phyloP scores from a whole-genome alignment of 2,888 invertebrate genomes.

The Camptogramma bilineatum region DNA sequence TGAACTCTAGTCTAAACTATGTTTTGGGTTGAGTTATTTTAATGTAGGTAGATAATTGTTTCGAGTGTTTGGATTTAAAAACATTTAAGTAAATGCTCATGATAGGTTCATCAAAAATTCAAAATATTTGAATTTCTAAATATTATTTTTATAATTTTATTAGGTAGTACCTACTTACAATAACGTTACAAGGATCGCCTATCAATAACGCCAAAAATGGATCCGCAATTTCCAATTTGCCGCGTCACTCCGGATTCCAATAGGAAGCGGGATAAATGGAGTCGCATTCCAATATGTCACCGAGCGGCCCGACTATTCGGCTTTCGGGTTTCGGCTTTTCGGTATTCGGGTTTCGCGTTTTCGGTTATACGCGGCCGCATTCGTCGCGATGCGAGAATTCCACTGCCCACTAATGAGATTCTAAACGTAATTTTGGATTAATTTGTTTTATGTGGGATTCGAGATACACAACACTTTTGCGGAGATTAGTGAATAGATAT shows the following conservation, averaged over 20 bases:
- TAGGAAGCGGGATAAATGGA: slow-evolving; percentile 85
- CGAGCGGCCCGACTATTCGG: slow-evolving; percentile 75
- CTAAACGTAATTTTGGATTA: slow-evolving; percentile 63
- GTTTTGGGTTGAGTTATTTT: too few species aligned
- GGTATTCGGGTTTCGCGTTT: slow-evolving; percentile 71
- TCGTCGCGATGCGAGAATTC: slow-evolving; percentile 71
- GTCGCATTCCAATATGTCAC: slow-evolving; percentile 86
- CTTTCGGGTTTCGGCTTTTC: slow-evolving; percentile 70
- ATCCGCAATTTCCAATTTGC: slow-evolving; percentile 84
- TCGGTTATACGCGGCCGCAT: slow-evolving; percentile 69
- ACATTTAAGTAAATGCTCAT: too few species aligned
- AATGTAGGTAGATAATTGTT: too few species aligned
- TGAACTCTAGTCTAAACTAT: not conserved
- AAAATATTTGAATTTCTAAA: not conserved
- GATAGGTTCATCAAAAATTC: not conserved
- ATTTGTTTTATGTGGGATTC: slow-evolving; percentile 51
- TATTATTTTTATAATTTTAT: not conserved
- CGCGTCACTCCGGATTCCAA: slow-evolving; percentile 85
- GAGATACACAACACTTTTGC: too few species aligned
- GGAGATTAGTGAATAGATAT: not conserved
- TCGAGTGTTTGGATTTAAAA: too few species aligned
- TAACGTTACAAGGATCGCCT: slow-evolving; percentile 73
- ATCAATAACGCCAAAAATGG: slow-evolving; percentile 82
- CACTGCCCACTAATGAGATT: slow-evolving; percentile 73
- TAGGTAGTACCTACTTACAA: slow-evolving; percentile 10